Conservation (phyloP, 1,140 invertebrate genomes). For the Drosophila sp. region DNA sequence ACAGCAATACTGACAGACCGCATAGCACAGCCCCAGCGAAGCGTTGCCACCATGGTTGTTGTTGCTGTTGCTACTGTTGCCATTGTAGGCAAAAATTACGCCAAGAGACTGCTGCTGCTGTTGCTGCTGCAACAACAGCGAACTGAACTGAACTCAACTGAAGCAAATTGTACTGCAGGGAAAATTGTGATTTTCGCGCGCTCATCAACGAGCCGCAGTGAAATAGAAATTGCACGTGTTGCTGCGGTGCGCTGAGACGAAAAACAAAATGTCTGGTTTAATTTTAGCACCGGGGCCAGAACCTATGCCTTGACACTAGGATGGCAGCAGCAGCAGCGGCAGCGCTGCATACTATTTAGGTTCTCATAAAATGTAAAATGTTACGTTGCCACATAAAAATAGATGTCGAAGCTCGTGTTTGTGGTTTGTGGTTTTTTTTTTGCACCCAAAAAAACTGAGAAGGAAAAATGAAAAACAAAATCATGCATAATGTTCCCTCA, state of each 20-base stretch:
- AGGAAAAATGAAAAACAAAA: conserved; percentile 37
- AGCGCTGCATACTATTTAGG: conserved; percentile 73
- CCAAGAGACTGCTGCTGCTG: conserved; percentile 58
- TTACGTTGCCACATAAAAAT: conserved; percentile 73
- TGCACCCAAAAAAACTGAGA: not conserved
- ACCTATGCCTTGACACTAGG: conserved; percentile 67
- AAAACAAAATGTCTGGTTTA: conserved; percentile 71
- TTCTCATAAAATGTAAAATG: conserved; percentile 66
- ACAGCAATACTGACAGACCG: conserved; percentile 61
- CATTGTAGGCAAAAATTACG: conserved; percentile 66
- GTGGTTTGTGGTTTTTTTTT: conserved; percentile 24
- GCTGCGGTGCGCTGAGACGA: conserved; percentile 55
- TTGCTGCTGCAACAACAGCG: conserved; percentile 10
- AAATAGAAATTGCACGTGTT: conserved; percentile 63
- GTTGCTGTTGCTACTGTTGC: conserved; percentile 48
- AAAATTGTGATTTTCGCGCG: conserved; percentile 77
- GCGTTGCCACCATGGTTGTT: conserved; percentile 33
- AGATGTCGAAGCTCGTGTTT: conserved; percentile 50
- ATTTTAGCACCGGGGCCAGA: conserved; percentile 65
- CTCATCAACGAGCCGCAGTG: conserved; percentile 61
- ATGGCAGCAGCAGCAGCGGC: conserved; percentile 47
- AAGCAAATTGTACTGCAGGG: conserved; percentile 77
- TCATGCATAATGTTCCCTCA: conserved; percentile 60
- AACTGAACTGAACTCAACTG: conserved; percentile 26
- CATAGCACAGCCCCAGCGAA: conserved; percentile 50